Base-by-base conservation (phyloP, 2,113 vertebrate genomes). In the Grallaria varia region DNA sequence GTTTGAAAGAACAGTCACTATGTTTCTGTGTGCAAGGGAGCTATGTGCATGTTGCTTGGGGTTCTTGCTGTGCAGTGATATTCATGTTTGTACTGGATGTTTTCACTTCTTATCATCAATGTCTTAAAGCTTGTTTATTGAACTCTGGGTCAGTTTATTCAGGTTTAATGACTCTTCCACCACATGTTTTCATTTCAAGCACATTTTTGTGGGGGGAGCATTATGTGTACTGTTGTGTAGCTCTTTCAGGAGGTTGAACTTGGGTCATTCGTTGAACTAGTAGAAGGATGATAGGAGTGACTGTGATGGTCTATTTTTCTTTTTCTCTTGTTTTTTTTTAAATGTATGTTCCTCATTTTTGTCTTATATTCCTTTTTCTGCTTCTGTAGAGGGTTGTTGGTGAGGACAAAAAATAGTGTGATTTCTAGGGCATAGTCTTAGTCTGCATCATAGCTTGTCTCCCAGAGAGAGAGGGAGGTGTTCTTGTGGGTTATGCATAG, bases 111-210 rank as follows among this genome's bases (percentile, higher is more conserved):
- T 97, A 97, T 96, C 96, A 64, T 71, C 82, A 76, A 59, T 52
- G 94, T 86, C 94, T 92, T 96, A 79, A 92, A 89, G 73, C 79
- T 93, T 97, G 93, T 96, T 97, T 96, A 92, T 89, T 96, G 97
- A 97, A 96, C 93, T 95, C 77, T 82, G 50, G 95, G 96, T 96
- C 92, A 96, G 97, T 97, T 97, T 97, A 97, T 95, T 97, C 93
- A 96, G 94, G 94, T 93, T 97, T 97, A 96, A 96, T 97, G 96
- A 90, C 90, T 93, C 90, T 78, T 96, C 66, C 33, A 84, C 68
- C 0, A 0, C 75, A 23, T 97, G 95, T 97, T 97, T 97, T 96
- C 47, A n/a, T 95, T 96, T 89, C 63, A 67, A 87, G 84, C 28
- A 37, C 62, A 55, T 72, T 90, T 90, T 76, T 55, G 56, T 0